These are phyloP conservation scores for Lepilemur septentrionalis DNA, from an alignment of 2,797 vertebrate genomes.

Conservation along the genomic window DNA sequence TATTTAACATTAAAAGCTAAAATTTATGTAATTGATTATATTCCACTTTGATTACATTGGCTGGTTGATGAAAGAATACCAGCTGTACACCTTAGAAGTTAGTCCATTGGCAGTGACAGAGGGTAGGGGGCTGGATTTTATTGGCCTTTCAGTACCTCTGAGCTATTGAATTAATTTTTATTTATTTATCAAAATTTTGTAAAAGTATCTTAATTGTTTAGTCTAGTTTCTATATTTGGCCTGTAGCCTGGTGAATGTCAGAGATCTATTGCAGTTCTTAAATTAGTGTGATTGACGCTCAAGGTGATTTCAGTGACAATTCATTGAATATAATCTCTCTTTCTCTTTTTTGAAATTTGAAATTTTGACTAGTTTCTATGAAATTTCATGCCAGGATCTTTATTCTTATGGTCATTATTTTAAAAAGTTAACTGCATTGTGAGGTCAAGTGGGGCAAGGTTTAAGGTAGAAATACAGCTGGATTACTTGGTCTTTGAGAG, in stretches of 20 bases:
- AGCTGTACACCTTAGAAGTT: neutral
- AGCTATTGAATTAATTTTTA: neutral
- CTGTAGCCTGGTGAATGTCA: neutral
- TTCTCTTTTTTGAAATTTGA: too few species aligned
- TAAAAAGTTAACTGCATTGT: neutral
- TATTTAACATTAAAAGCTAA: neutral
- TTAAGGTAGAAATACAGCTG: neutral
- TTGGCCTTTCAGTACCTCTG: neutral
- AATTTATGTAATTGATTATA: neutral
- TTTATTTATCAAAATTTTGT: neutral
- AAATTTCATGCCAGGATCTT: neutral
- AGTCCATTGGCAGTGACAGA: neutral
- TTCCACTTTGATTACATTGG: neutral
- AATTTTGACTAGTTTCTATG: neutral
- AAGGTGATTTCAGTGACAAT: neutral
- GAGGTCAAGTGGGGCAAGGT: fast-evolving
- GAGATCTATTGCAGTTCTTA: neutral
- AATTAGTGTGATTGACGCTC: neutral
- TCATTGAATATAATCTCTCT: neutral
- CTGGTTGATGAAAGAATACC: neutral
- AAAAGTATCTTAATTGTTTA: neutral
- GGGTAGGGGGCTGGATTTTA: neutral
- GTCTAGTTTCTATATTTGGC: neutral
- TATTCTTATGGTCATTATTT: neutral
- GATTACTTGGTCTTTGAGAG: neutral